phyloP scores from a whole-genome alignment of 2,888 invertebrate genomes.

The Cataglyphis albicans region DNA sequence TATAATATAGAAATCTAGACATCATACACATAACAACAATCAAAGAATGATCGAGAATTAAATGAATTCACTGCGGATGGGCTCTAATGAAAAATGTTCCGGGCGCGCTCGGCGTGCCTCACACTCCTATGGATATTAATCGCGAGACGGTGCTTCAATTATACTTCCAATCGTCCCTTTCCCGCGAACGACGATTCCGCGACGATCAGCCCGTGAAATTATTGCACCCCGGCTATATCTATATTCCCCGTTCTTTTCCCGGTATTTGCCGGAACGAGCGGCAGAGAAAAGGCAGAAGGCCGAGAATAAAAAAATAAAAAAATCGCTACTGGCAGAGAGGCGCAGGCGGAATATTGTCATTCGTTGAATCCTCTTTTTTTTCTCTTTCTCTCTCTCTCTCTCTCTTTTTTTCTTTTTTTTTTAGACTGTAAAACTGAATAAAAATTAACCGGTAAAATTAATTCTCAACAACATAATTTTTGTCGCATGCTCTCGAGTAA shows the following conservation, averaged over 20 bases:
- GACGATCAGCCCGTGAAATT: conserved; percentile 74
- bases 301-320: conserved; percentile 47
- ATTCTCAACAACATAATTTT: conserved; percentile 48
- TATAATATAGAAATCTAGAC: conserved; percentile 54
- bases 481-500: conserved; percentile 46
- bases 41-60: conserved; percentile 72
- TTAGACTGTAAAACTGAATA: conserved; percentile 45
- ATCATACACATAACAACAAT: conserved; percentile 60
- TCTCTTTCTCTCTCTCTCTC: neutral
- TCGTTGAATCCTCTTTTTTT: conserved; percentile 74
- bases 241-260: conserved; percentile 56
- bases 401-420: conserved; percentile 1
- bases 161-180: conserved; percentile 76
- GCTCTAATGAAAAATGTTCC: conserved; percentile 75
- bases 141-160: conserved; percentile 77
- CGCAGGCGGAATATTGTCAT: conserved; percentile 71
- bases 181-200: conserved; percentile 69
- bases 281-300: conserved; percentile 64
- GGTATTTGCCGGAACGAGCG: conserved; percentile 63
- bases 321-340: conserved; percentile 54
- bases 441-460: conserved; percentile 65
- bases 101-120: conserved; percentile 62
- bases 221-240: conserved; percentile 69
- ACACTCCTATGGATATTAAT: conserved; percentile 77
- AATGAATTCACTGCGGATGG: conserved; percentile 73